Percentiles rank a stretch among this genome's conserved stretches.
These are phyloP conservation scores for Oreochromis grahami DNA, from an alignment of 2,797 vertebrate species.

Conservation along the genomic window DNA sequence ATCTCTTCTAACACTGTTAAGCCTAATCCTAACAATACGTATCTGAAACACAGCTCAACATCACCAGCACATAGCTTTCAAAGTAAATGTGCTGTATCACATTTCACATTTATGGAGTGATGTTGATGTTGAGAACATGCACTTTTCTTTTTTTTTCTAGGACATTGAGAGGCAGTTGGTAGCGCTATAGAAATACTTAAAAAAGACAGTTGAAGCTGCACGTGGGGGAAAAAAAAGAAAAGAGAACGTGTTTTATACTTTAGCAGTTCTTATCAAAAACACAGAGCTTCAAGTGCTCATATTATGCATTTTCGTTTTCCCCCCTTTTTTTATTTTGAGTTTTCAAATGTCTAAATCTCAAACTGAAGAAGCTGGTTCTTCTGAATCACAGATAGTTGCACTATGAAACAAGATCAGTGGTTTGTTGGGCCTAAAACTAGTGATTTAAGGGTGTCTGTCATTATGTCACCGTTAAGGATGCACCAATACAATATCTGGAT, in stretches of 20 bases:
- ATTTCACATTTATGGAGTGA: not conserved
- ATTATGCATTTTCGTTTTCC: not conserved
- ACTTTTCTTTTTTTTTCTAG: not conserved
- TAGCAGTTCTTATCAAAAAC: slow-evolving; percentile 75
- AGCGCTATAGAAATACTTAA: not conserved
- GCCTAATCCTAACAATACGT: not conserved
- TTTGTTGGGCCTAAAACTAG: not conserved
- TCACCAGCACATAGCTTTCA: not conserved
- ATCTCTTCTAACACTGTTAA: not conserved
- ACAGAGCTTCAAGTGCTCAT: not conserved
- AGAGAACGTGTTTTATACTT: slow-evolving; percentile 64
- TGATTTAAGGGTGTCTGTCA: not conserved
- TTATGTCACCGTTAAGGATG: not conserved
- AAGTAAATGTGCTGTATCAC: not conserved
- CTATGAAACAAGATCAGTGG: not conserved
- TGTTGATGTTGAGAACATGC: not conserved
- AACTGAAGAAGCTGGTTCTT: not conserved
- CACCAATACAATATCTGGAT: not conserved
- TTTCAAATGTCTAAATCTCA: not conserved
- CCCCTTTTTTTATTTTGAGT: not conserved
- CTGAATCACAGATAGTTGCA: not conserved
- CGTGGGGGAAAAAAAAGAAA: not conserved
- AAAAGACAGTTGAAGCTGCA: not conserved
- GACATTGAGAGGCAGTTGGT: not conserved
- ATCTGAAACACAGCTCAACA: not conserved